phyloP scores from a whole-genome alignment of 2,797 vertebrate species.

The Pseudochirops cupreus region DNA sequence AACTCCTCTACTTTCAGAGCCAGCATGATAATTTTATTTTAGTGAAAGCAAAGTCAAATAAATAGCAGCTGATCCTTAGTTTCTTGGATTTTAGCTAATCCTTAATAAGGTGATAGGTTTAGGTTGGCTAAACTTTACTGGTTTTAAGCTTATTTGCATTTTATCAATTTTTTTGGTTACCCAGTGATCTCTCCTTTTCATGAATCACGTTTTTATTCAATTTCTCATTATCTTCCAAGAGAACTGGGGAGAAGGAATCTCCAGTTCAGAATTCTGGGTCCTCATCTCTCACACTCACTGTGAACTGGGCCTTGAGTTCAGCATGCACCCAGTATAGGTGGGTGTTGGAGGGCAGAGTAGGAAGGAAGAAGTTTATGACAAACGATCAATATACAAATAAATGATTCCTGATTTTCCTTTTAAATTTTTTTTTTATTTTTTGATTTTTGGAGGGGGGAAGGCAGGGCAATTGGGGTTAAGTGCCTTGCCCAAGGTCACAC shows the following conservation, averaged over 20 bases:
- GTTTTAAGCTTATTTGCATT: conserved; percentile 63
- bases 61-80: conserved; percentile 52
- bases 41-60: conserved; percentile 39
- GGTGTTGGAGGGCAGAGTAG: neutral
- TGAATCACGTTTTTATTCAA: conserved; percentile 38
- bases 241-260: conserved; percentile 22
- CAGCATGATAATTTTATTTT: neutral
- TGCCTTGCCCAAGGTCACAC: too few relatives aligned
- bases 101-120: conserved; percentile 49
- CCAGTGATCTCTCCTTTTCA: conserved; percentile 62
- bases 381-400: neutral
- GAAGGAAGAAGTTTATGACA: accelerated
- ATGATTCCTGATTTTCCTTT: neutral
- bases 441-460: too few relatives aligned
- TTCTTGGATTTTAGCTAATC: conserved; percentile 54
- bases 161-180: conserved; percentile 66
- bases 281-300: conserved; percentile 54
- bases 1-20: neutral
- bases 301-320: conserved; percentile 34
- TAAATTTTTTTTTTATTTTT: too few relatives aligned
- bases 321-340: conserved; percentile 19
- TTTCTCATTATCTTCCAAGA: conserved; percentile 35
- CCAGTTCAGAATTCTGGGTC: conserved; percentile 57
- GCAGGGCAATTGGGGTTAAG: too few relatives aligned
- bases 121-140: conserved; percentile 53